Conservation (phyloP, 2,888 invertebrate species). For the Autographa gamma region DNA sequence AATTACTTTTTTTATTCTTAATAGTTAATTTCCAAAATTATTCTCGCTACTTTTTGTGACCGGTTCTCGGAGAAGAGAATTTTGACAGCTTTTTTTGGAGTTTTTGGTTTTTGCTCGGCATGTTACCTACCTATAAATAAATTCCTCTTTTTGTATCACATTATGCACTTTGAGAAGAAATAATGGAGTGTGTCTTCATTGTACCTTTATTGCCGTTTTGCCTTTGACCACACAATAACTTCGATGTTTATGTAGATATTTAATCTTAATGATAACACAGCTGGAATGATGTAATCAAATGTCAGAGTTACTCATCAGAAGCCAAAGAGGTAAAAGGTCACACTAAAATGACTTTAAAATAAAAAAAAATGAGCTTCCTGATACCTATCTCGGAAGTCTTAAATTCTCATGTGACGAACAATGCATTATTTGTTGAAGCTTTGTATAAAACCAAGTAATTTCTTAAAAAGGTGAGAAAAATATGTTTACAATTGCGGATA, state of each 20-base stretch:
- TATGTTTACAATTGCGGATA: slow-evolving; percentile 57
- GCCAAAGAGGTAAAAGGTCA: slow-evolving; percentile 28
- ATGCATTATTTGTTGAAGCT: slow-evolving; percentile 13
- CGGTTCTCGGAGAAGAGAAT: slow-evolving; percentile 19
- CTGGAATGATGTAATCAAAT: slow-evolving; percentile 52
- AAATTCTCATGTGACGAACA: slow-evolving; percentile 7
- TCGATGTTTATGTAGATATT: slow-evolving; percentile 32
- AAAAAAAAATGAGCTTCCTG: slow-evolving; percentile 8
- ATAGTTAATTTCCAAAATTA: slow-evolving; percentile 45
- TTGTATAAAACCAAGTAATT: slow-evolving; percentile 19
- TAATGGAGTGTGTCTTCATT: slow-evolving; percentile 9
- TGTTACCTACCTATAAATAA: neutral
- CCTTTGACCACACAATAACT: slow-evolving; percentile 37
- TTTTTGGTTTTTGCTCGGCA: neutral
- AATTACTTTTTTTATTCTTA: slow-evolving; percentile 50
- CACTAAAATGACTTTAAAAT: neutral
- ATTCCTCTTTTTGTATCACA: neutral
- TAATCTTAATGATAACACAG: slow-evolving; percentile 34
- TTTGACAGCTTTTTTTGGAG: slow-evolving; percentile 28
- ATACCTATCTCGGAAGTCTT: slow-evolving; percentile 20
- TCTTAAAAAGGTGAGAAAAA: slow-evolving; percentile 49
- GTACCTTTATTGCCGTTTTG: slow-evolving; percentile 12
- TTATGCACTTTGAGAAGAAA: neutral
- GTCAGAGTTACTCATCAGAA: slow-evolving; percentile 40
- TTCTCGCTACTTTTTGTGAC: slow-evolving; percentile 27